phyloP scores from a whole-genome alignment of 2,888 invertebrate species.

The Reticulitermes lucifugus region DNA sequence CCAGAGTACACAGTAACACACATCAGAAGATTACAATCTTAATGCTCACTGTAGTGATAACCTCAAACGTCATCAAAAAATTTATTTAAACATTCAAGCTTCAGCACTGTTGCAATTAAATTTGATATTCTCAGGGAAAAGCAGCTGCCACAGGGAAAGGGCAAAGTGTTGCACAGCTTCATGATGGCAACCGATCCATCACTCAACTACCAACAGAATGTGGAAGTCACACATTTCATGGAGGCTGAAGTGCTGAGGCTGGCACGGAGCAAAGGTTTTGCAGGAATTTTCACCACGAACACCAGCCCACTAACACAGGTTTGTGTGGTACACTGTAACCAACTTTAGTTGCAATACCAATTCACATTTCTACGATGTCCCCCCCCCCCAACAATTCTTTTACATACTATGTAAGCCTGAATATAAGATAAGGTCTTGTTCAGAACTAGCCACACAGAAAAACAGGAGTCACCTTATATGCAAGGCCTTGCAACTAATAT shows the following conservation, averaged over 20 bases:
- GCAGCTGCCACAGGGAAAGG: slow-evolving; percentile 72
- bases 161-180: slow-evolving; percentile 83
- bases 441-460: no score
- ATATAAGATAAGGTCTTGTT: no score
- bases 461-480: no score
- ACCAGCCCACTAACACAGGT: slow-evolving; percentile 91
- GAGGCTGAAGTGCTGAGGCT: slow-evolving; percentile 79
- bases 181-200: slow-evolving; percentile 86
- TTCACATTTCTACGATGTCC: no score
- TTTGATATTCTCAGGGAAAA: slow-evolving; percentile 54
- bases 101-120: no score
- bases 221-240: slow-evolving; percentile 81
- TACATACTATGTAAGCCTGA: neutral
- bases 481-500: no score
- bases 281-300: slow-evolving; percentile 87
- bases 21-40: no score
- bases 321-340: slow-evolving; percentile 53
- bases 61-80: no score
- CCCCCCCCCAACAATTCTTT: neutral
- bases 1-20: no score
- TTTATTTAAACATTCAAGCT: no score
- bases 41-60: no score
- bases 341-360: neutral
- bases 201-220: slow-evolving; percentile 79
- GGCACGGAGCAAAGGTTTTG: slow-evolving; percentile 74